Base-by-base conservation (phyloP, 2,797 vertebrate species). In the Myotis vivesi region DNA sequence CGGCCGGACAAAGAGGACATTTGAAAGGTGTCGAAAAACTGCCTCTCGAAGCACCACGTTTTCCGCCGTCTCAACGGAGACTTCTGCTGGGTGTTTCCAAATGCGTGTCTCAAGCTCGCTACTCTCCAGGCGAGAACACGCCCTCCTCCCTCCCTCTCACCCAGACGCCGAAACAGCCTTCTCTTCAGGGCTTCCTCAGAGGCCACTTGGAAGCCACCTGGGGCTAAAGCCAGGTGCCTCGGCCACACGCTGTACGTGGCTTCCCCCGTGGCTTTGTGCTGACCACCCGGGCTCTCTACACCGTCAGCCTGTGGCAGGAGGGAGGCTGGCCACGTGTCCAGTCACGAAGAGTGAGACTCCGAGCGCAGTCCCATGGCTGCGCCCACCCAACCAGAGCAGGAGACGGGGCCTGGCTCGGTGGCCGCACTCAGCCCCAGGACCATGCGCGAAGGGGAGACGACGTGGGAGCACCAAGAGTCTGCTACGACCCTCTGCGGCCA, bases 21-120 rank as follows among this genome's bases (percentile, higher is more conserved):
- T 97, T 77, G 98, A 98, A 97, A 98, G 97, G 96, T 97, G 97
- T 97, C 97, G 97, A 91, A 97, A 98, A 98, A 98, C 91, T 90
- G 95, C 94, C 95, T 64, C 96, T 98, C 96, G 96, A 95, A 97
- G 97, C 95, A 97, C 95, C 95, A 94, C 92, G 93, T 97, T 98
- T 98, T 98, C 96, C 96, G 98, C 76, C 92, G 94, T 97, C 97
- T 97, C 95, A 90, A 94, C 44, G 97, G 97, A 97, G 97, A 95
- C 95, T 96, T 96, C 94, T 97, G 97, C 97, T 96, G 93, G 93
- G 95, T 92, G 77, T 96, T 98, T 98, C 97, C 94, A 86, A 92
- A 92, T 94, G 82, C 30, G 72, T 91, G 92, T 71, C 86, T 71
- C 79, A 89, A 96, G 80, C 71, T 87, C 80, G 20, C 53, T 8